Conservation (phyloP, 1,140 invertebrate species). For the Ganaspis sp. region DNA sequence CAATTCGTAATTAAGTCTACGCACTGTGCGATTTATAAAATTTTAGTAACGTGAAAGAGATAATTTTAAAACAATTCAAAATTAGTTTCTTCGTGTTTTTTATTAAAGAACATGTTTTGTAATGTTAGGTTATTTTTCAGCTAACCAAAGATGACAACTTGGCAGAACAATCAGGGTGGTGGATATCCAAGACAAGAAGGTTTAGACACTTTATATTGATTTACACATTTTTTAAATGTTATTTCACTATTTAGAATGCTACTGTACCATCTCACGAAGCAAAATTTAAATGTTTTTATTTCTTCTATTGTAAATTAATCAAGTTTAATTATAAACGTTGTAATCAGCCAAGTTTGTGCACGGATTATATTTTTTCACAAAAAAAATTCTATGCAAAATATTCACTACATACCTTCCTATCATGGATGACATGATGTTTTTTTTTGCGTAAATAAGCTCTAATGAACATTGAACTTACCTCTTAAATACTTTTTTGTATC, state of each 20-base stretch:
- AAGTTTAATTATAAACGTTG: neutral
- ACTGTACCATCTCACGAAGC: neutral
- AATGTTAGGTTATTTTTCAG: conserved; percentile 70
- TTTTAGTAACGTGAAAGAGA: too few relatives aligned
- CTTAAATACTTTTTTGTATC: conserved; percentile 23
- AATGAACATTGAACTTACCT: neutral
- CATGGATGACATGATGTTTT: neutral
- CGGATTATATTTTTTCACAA: neutral
- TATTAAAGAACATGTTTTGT: conserved; percentile 40
- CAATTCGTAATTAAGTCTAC: too few relatives aligned
- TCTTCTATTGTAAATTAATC: neutral
- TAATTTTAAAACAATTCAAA: too few relatives aligned
- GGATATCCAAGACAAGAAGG: conserved; percentile 72
- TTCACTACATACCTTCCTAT: neutral
- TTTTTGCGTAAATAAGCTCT: neutral
- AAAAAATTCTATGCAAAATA: neutral
- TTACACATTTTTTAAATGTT: conserved; percentile 21
- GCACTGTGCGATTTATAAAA: too few relatives aligned
- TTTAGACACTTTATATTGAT: conserved; percentile 45
- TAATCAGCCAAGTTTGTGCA: too few relatives aligned
- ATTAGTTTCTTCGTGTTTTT: too few relatives aligned
- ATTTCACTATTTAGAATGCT: neutral
- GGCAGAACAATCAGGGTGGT: conserved; percentile 67
- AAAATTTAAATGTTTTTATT: neutral
- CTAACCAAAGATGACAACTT: conserved; percentile 69